Conservation (phyloP, 2,797 vertebrate genomes). For the Sebastes flavidus region DNA sequence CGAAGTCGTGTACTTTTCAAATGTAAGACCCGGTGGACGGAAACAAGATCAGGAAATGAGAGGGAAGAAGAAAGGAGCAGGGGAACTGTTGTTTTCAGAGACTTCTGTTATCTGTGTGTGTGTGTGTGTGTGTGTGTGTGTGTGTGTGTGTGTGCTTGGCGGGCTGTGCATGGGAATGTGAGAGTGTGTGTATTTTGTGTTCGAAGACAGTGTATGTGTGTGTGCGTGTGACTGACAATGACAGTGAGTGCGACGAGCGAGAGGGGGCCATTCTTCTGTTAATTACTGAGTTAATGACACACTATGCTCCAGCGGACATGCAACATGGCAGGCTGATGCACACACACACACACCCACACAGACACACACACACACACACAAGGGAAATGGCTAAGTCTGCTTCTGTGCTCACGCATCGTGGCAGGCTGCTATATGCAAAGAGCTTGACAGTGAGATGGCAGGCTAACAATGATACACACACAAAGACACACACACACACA, state of each 20-base stretch:
- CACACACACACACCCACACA: conserved; percentile 26
- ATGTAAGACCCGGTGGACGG: neutral
- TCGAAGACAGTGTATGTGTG: neutral
- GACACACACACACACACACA: conserved; percentile 32
- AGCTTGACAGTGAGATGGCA: conserved; percentile 76
- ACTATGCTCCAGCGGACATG: conserved; percentile 66
- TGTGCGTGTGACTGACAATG: conserved; percentile 56
- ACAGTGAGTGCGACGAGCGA: conserved; percentile 43
- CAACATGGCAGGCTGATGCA: conserved; percentile 62
- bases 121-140: neutral
- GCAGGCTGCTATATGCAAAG: conserved; percentile 64
- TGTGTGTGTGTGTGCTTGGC: neutral
- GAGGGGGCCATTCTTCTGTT: conserved; percentile 67
- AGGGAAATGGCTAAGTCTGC: conserved; percentile 64
- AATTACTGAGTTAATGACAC: conserved; percentile 79
- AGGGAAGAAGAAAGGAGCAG: neutral
- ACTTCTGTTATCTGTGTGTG: neutral
- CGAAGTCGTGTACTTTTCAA: conserved; percentile 3
- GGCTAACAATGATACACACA: conserved; percentile 60
- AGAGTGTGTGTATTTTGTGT: neutral
- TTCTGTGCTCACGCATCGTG: conserved; percentile 48
- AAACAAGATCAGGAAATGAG: conserved; percentile 10
- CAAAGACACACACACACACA: neutral
- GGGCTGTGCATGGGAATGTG: neutral
- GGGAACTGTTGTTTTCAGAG: conserved; percentile 12